phyloP scores from a whole-genome alignment of 2,113 vertebrate genomes.

The Casuarius casuarius region DNA sequence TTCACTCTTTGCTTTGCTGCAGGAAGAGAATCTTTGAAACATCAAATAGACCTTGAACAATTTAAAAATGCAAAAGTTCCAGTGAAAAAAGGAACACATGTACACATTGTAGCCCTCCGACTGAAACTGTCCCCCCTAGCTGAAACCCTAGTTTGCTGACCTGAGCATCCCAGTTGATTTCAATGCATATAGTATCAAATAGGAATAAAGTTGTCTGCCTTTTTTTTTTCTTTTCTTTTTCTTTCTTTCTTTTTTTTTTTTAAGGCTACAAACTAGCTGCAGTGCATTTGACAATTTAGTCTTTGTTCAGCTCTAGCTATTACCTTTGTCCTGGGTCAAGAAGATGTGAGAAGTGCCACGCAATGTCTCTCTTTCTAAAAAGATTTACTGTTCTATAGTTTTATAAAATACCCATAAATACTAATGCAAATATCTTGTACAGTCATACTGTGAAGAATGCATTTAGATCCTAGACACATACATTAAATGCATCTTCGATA shows the following conservation, averaged over 20 bases:
- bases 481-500: not conserved
- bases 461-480: not conserved
- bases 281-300: not conserved
- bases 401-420: not conserved
- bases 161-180: not conserved
- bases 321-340: not conserved
- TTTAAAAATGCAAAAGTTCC: not conserved
- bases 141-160: not conserved
- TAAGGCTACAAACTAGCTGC: not conserved
- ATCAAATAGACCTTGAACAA: not conserved
- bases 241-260: not conserved
- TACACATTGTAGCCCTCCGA: not conserved
- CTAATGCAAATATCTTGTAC: not conserved
- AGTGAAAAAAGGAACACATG: not conserved
- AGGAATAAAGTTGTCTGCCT: not conserved
- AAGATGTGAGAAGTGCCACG: not conserved
- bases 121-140: not conserved
- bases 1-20: not conserved
- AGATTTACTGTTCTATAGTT: not conserved
- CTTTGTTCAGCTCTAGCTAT: not conserved
- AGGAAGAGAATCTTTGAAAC: not conserved
- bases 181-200: not conserved
- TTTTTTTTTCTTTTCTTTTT: too few species aligned
- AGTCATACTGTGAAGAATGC: fast-evolving
- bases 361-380: not conserved